A percentile compares a stretch with the other conserved stretches of the same genome.
Conservation (phyloP, 2,797 vertebrate species). For the Cuniculus paca region DNA sequence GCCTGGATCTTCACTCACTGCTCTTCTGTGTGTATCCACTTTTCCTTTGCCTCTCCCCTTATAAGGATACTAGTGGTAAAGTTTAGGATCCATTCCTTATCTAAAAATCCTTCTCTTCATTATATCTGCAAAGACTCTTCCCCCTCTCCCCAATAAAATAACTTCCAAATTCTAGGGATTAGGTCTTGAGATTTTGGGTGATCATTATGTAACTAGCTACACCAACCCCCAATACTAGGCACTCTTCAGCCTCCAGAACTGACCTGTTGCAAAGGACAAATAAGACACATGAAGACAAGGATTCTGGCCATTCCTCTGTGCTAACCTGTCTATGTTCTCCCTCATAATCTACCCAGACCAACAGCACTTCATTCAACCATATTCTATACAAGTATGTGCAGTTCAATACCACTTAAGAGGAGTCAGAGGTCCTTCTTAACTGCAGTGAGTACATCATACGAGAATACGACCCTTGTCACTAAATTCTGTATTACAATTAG, state of each 20-base stretch:
- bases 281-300: background rate
- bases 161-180: background rate
- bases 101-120: background rate
- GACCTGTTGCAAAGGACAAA: background rate
- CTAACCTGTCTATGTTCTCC: background rate
- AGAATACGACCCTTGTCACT: background rate
- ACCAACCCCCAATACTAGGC: background rate
- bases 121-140: background rate
- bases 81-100: background rate
- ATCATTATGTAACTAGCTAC: background rate
- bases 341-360: background rate
- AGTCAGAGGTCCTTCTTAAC: background rate
- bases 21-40: background rate
- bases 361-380: background rate
- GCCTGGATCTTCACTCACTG: background rate
- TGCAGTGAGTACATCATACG: background rate
- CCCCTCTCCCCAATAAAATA: background rate
- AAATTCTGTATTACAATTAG: conserved; percentile 1
- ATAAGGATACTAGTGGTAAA: background rate
- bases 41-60: background rate
- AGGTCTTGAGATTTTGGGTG: background rate
- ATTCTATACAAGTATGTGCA: background rate
- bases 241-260: background rate
- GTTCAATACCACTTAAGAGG: background rate
- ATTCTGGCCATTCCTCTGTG: background rate